Conservation (phyloP, 2,113 vertebrate species). For the Ginglymostoma cirratum region DNA sequence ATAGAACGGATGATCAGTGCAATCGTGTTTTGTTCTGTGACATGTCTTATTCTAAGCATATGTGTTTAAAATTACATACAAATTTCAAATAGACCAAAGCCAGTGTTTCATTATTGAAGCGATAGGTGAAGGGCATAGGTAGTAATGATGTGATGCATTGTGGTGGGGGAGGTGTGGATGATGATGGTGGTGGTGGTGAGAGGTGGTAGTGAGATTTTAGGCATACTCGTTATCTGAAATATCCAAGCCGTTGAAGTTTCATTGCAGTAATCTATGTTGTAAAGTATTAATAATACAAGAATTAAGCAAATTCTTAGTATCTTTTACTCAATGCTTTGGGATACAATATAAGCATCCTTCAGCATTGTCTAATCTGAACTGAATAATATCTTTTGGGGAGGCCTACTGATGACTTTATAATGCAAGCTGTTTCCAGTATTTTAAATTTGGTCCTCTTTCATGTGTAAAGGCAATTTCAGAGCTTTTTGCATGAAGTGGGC, state of each 20-base stretch:
- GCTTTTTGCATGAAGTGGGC: background rate
- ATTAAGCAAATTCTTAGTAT: background rate
- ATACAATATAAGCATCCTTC: background rate
- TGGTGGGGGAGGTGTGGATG: too few relatives aligned
- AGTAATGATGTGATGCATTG: too few relatives aligned
- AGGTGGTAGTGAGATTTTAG: too few relatives aligned
- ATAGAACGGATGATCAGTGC: background rate
- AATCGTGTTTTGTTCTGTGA: background rate
- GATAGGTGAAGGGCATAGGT: too few relatives aligned
- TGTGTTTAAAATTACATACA: too few relatives aligned
- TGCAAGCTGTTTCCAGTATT: background rate
- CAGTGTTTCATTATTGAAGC: background rate
- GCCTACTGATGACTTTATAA: background rate
- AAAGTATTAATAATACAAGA: background rate
- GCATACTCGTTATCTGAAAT: background rate
- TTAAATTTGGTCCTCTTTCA: background rate
- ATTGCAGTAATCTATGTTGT: background rate
- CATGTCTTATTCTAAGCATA: background rate
- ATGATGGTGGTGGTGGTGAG: too few relatives aligned
- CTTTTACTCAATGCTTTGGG: background rate
- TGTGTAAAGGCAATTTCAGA: background rate
- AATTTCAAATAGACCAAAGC: background rate
- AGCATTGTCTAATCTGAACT: background rate
- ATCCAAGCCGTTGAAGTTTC: background rate
- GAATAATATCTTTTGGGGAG: background rate